Conservation (phyloP, 2,888 invertebrate genomes). For the Lycaena phlaeas region DNA sequence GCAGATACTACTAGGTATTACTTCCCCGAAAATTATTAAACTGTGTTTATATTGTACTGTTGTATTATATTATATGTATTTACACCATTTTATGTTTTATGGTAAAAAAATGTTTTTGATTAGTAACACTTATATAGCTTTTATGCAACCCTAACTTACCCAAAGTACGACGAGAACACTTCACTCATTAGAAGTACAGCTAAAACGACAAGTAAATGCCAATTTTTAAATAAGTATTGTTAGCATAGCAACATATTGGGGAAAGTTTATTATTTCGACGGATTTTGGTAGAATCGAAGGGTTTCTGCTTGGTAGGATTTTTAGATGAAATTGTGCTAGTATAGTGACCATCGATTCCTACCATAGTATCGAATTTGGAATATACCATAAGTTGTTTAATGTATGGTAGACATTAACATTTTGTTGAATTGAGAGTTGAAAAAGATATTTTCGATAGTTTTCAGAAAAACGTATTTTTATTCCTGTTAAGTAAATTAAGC, state of each 20-base stretch:
- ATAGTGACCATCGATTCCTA: slow-evolving; percentile 17
- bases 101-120: too few species aligned
- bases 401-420: slow-evolving; percentile 18
- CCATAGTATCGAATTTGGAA: slow-evolving; percentile 15
- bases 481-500: slow-evolving; percentile 18
- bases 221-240: slow-evolving; percentile 15
- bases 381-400: slow-evolving; percentile 16
- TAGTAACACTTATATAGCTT: too few species aligned
- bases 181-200: slow-evolving; percentile 22
- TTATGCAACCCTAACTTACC: slow-evolving; percentile 20
- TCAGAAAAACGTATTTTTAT: slow-evolving; percentile 15
- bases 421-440: slow-evolving; percentile 15
- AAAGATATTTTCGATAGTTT: slow-evolving; percentile 16
- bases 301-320: slow-evolving; percentile 23
- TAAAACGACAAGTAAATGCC: slow-evolving; percentile 14
- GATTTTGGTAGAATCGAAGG: slow-evolving; percentile 22
- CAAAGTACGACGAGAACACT: slow-evolving; percentile 14
- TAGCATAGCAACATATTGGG: slow-evolving; percentile 19
- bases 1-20: too few species aligned
- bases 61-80: too few species aligned
- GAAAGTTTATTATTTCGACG: slow-evolving; percentile 18
- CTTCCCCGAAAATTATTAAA: too few species aligned
- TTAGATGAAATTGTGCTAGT: slow-evolving; percentile 21
- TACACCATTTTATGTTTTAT: too few species aligned
- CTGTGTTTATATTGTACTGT: too few species aligned